These are phyloP conservation scores for Equus przewalskii DNA, from an alignment of 2,113 vertebrate species.

Conservation along the genomic window DNA sequence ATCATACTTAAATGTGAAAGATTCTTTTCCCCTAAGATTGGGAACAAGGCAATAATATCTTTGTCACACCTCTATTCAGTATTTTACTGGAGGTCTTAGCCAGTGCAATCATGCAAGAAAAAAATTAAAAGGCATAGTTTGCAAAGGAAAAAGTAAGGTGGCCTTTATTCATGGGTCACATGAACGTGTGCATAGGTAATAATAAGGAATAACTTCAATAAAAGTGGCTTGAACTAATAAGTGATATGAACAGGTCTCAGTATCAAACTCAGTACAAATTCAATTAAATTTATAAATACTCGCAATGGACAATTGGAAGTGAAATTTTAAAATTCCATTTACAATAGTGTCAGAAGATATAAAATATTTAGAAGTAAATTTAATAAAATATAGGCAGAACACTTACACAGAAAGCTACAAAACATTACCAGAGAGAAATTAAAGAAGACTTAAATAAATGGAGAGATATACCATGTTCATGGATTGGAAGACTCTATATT, in stretches of 20 bases:
- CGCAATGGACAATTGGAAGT: background rate
- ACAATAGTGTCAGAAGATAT: background rate
- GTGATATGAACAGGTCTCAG: background rate
- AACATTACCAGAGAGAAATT: background rate
- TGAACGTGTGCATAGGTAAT: background rate
- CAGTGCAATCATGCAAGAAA: background rate
- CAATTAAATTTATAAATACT: constrained; percentile 4
- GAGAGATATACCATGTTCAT: background rate
- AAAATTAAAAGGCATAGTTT: background rate
- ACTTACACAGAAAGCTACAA: background rate
- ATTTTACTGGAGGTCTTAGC: background rate
- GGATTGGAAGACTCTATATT: background rate
- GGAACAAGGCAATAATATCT: background rate
- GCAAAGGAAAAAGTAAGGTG: background rate
- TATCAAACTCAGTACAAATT: background rate
- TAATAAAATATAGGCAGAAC: background rate
- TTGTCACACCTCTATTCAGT: background rate
- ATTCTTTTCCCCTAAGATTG: background rate
- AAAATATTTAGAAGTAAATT: background rate
- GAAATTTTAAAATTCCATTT: background rate
- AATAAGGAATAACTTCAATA: background rate
- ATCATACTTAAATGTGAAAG: background rate
- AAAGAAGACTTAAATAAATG: background rate
- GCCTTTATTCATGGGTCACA: background rate
- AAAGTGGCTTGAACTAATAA: background rate